phyloP scores from a whole-genome alignment of 2,113 vertebrate genomes.

The Lontra canadensis region DNA sequence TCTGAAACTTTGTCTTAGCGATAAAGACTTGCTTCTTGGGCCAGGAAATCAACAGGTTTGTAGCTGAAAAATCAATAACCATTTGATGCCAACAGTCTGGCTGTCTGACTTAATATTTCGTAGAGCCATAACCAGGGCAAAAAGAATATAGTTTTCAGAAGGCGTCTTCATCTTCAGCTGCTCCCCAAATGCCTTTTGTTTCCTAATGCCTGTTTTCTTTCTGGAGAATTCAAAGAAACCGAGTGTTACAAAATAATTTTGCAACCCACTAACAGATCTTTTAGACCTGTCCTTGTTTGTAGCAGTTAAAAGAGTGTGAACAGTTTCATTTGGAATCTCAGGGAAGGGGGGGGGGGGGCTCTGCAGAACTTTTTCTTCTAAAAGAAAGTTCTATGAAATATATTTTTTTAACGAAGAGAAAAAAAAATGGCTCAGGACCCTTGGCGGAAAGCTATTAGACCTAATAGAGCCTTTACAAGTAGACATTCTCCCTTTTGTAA shows the following conservation, averaged over 20 bases:
- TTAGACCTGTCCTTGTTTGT: not conserved
- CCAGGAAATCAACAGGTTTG: conserved; percentile 81
- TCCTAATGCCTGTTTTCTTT: conserved; percentile 34
- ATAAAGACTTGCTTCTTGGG: conserved; percentile 63
- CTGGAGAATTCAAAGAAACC: conserved; percentile 27
- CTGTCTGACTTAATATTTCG: conserved; percentile 40
- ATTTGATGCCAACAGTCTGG: conserved; percentile 60
- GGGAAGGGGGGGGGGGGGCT: not conserved
- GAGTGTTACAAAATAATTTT: conserved; percentile 58
- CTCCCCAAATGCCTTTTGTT: conserved; percentile 26
- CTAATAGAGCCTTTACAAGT: conserved; percentile 54
- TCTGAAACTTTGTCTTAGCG: conserved; percentile 78
- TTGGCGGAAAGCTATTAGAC: conserved; percentile 34
- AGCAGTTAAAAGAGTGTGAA: conserved; percentile 16
- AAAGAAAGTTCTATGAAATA: conserved; percentile 50
- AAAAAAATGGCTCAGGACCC: conserved; percentile 41
- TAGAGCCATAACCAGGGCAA: not conserved
- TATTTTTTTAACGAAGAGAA: not conserved
- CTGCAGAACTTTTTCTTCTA: conserved; percentile 69
- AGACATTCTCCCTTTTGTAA: conserved; percentile 72
- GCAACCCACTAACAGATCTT: not conserved
- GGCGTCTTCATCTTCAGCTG: conserved; percentile 11
- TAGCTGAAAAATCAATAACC: conserved; percentile 75
- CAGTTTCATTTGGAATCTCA: not conserved
- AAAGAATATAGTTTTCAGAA: conserved; percentile 39